Evolutionary conservation across 2,888 invertebrate genomes (phyloP).

Genomic region (Campoletis raptor): DNA sequence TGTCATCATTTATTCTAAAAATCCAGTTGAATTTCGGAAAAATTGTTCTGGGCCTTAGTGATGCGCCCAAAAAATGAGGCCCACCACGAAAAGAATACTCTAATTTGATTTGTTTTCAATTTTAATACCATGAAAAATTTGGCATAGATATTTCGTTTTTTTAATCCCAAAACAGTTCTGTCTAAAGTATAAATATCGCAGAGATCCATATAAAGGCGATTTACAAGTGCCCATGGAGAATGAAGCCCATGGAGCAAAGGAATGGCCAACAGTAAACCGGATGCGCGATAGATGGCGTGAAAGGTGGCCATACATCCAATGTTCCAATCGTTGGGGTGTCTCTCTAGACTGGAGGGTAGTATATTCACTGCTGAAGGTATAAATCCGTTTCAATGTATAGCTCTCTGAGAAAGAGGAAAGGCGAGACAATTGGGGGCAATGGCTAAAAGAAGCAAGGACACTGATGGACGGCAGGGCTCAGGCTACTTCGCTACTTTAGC

Average conservation of each 20-base stretch:
- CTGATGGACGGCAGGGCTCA: constrained; percentile 36
- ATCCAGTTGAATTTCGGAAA: neutral
- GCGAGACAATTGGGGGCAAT: constrained; percentile 43
- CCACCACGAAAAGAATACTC: neutral
- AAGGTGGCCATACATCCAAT: constrained; percentile 36
- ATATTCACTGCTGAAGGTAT: constrained; percentile 22
- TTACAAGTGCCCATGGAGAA: constrained; percentile 13
- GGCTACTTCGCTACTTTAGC: neutral
- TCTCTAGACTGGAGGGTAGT: constrained; percentile 19
- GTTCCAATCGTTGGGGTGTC: constrained; percentile 39
- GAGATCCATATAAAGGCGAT: constrained; percentile 26
- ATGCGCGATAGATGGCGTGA: constrained; percentile 42
- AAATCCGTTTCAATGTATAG: constrained; percentile 32
- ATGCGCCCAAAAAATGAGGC: no score
- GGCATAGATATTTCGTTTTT: neutral
- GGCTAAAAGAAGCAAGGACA: constrained; percentile 18
- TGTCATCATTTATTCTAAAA: neutral
- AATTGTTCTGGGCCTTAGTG: no score
- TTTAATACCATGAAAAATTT: neutral
- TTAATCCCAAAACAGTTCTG: neutral
- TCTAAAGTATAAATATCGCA: constrained; percentile 3
- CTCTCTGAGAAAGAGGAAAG: constrained; percentile 7
- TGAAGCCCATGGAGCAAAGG: constrained; percentile 17
- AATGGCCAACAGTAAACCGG: constrained; percentile 21
- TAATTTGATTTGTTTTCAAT: neutral